Evolutionary conservation across 2,113 vertebrate species (phyloP), one percentile per base, ranked within the genome.

Genomic region (Marmota flaviventris): DNA sequence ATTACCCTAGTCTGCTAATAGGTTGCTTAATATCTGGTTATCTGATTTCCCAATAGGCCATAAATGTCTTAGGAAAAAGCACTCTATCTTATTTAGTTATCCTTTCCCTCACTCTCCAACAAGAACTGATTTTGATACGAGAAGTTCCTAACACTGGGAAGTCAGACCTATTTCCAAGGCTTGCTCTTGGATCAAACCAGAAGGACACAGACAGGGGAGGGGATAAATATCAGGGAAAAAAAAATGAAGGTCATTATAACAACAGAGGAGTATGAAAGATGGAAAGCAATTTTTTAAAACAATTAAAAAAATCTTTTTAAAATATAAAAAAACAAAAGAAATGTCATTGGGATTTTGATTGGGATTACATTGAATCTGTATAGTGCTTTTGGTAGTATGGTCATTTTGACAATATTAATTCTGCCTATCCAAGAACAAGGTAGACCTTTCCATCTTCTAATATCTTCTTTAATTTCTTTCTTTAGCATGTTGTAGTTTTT

Each of bases 1-100:
- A 84, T 95, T 76, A 97, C 34, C 39, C 29, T 76, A 13, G 8
- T 39, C 91, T 93, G 22, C 45, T 78, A 85, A 94, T 58, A 95
- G n/a, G 48, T 76, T 87, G 24, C 20, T 67, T 91, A 81, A 58
- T 45, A 65, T 17, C 11, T 14, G 22, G 32, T 88, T 85, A 82
- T 56, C 42, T 91, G 34, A 92, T 83, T 95, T 89, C 45, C 18
- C 42, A 86, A 73, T 6, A 83, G 48, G 91, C 84, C 69, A 78
- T 34, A 72, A 81, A 78, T 85, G n/a, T 88, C 61, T 81, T 61
- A 86, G 25, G 37, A 86, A 70, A 91, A 91, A 61, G n/a, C 6
- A 91, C 5, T 65, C 29, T 92, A 27, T 25, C 27, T 84, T 77
- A 45, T 34, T 34, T 73, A 18, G 77, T 65, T 39, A 67, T 29